phyloP scores from a whole-genome alignment of 1,140 invertebrate genomes.

The Zaprionus nigranus region DNA sequence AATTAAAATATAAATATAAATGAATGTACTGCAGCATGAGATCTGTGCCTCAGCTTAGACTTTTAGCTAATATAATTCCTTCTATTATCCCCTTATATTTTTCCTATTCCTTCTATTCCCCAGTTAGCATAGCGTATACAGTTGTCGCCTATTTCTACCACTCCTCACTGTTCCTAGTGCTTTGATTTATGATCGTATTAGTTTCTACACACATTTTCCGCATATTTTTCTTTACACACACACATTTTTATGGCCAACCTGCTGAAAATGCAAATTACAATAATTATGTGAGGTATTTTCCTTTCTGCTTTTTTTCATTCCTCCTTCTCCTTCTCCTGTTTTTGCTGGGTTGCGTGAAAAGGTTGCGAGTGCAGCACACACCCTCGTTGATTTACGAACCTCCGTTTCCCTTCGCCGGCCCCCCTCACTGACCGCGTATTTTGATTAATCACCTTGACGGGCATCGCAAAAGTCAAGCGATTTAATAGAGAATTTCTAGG shows the following conservation, averaged over 20 bases:
- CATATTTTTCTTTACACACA: background rate
- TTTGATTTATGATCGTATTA: conserved; percentile 75
- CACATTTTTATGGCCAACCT: conserved; percentile 25
- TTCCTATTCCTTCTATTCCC: background rate
- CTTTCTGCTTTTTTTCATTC: conserved; percentile 22
- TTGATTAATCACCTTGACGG: conserved; percentile 67
- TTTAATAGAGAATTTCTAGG: conserved; percentile 23
- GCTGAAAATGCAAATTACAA: conserved; percentile 75
- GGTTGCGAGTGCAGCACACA: conserved; percentile 41
- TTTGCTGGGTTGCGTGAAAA: conserved; percentile 26
- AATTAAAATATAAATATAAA: background rate
- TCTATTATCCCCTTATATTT: background rate
- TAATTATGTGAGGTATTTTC: conserved; percentile 70
- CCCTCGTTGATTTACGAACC: conserved; percentile 15
- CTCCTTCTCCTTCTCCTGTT: background rate
- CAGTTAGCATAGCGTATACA: conserved; percentile 19
- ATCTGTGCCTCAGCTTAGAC: no score
- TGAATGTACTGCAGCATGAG: background rate
- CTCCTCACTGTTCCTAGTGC: conserved; percentile 9
- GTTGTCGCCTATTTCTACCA: background rate
- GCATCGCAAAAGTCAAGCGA: conserved; percentile 23
- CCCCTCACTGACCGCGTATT: conserved; percentile 25
- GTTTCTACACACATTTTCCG: conserved; percentile 64
- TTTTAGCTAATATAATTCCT: no score
- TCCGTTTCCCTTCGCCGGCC: background rate